Conservation (phyloP, 2,797 vertebrate genomes). For the Lepidocolaptes lacrymiger region DNA sequence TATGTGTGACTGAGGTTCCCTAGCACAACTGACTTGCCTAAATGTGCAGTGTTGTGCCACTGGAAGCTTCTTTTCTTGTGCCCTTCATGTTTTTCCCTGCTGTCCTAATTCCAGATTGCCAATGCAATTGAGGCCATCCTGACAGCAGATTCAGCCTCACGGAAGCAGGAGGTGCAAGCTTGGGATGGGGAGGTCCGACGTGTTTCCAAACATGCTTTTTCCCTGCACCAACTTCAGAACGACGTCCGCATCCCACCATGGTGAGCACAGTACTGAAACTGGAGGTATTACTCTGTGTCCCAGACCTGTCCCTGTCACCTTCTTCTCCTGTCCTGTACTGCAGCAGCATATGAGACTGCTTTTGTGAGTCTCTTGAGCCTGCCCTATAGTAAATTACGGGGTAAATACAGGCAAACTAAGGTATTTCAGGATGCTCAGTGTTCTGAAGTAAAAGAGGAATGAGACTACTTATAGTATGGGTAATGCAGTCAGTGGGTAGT, state of each 20-base stretch:
- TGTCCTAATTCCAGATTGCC: slow-evolving; percentile 83
- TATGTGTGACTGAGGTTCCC: background rate
- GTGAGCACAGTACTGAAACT: slow-evolving; percentile 73
- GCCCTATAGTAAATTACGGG: background rate
- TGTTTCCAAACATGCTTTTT: slow-evolving; percentile 90
- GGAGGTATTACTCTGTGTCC: background rate
- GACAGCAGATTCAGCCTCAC: slow-evolving; percentile 94
- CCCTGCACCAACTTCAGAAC: slow-evolving; percentile 93
- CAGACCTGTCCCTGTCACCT: background rate
- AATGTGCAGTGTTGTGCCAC: background rate
- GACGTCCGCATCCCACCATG: slow-evolving; percentile 94
- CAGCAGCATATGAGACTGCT: background rate
- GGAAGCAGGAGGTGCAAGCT: slow-evolving; percentile 93
- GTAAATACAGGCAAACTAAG: background rate
- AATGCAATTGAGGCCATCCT: slow-evolving; percentile 91
- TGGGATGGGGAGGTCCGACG: slow-evolving; percentile 98
- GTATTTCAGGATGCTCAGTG: background rate
- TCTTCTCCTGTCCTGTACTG: background rate
- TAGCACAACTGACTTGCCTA: background rate
- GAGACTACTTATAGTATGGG: fast-evolving
- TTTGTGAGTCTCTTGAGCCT: background rate
- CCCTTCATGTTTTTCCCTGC: background rate
- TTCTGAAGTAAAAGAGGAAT: background rate
- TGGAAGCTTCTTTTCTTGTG: background rate
- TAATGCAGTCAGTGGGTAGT: background rate